These are phyloP conservation scores for Porphyrio hochstetteri DNA, from an alignment of 2,113 vertebrate species.

Conservation along the genomic window DNA sequence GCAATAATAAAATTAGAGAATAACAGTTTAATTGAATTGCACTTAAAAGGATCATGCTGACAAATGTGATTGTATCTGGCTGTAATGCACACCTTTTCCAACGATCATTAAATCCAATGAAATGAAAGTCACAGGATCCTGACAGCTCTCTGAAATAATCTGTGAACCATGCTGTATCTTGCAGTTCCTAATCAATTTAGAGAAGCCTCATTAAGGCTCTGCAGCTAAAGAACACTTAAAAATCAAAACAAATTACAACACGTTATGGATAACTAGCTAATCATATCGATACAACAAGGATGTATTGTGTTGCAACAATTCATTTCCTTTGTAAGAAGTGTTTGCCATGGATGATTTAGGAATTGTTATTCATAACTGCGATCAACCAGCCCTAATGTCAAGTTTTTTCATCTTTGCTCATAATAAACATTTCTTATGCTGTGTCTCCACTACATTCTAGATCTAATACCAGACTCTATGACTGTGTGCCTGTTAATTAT, in stretches of 20 bases:
- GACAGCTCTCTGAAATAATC: constrained; percentile 90
- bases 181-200: constrained; percentile 89
- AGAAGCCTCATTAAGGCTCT: constrained; percentile 82
- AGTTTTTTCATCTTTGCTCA: constrained; percentile 38
- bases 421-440: constrained; percentile 58
- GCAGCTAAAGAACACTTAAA: constrained; percentile 80
- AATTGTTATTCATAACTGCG: constrained; percentile 72
- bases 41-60: constrained; percentile 97
- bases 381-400: constrained; percentile 44
- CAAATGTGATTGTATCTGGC: constrained; percentile 94
- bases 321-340: constrained; percentile 71
- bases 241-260: constrained; percentile 87
- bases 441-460: neutral
- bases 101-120: constrained; percentile 93
- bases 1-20: constrained; percentile 97
- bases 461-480: constrained; percentile 37
- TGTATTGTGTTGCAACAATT: constrained; percentile 74
- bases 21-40: constrained; percentile 98
- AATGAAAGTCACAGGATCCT: constrained; percentile 87
- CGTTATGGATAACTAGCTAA: constrained; percentile 80
- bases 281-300: constrained; percentile 79
- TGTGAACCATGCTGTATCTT: constrained; percentile 79
- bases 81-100: constrained; percentile 86
- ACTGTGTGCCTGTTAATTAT: constrained; percentile 39
- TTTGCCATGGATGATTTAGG: constrained; percentile 73